Evolutionary conservation across 2,888 invertebrate genomes (phyloP).

Genomic region (Netelia melanura): DNA sequence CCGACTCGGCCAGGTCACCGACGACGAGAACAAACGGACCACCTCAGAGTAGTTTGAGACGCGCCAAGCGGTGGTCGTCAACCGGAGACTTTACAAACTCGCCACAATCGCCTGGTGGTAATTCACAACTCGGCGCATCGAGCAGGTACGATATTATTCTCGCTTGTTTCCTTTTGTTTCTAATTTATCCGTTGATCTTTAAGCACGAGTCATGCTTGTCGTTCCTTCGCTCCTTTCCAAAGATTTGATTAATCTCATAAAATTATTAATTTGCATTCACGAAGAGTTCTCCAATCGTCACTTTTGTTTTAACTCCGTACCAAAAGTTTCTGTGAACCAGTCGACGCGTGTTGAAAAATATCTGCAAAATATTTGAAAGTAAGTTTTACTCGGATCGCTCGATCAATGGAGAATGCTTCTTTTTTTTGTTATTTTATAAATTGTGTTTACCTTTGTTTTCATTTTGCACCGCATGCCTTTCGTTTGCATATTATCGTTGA

Average conservation of each 20-base stretch:
- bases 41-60: constrained; percentile 86
- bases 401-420: constrained; percentile 9
- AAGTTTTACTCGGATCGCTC: neutral
- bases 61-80: constrained; percentile 92
- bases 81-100: constrained; percentile 92
- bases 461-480: constrained; percentile 81
- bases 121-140: constrained; percentile 83
- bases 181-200: constrained; percentile 8
- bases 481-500: constrained; percentile 80
- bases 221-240: neutral
- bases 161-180: constrained; percentile 1
- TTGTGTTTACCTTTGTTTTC: constrained; percentile 47
- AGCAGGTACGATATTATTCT: constrained; percentile 82
- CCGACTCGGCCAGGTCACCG: constrained; percentile 85
- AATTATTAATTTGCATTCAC: neutral
- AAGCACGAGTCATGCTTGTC: constrained; percentile 48
- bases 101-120: constrained; percentile 81
- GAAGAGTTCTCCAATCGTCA: neutral
- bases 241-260: neutral
- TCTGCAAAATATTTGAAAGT: too few species aligned
- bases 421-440: constrained; percentile 44
- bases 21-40: constrained; percentile 88
- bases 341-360: too few species aligned
- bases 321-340: too few species aligned
- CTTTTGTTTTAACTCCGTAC: neutral